Evolutionary conservation across 2,888 invertebrate genomes (phyloP).

Genomic region (Schizotus pectinicornis): DNA sequence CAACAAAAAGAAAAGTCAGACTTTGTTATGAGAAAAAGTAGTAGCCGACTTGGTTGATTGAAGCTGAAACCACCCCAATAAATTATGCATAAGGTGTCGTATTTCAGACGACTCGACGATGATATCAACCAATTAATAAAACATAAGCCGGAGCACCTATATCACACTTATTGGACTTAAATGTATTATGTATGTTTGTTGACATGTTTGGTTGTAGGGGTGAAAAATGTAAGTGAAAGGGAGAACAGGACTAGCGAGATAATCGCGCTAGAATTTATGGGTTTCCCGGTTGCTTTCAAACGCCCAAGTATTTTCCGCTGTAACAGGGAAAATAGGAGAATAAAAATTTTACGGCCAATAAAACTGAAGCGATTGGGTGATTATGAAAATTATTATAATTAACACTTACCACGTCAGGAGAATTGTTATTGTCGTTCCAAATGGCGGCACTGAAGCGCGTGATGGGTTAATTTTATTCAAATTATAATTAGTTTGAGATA

Average conservation of each 20-base stretch:
- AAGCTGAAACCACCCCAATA: not conserved
- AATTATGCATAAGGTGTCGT: not conserved
- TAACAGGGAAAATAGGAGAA: too few relatives aligned
- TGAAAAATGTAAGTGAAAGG: not conserved
- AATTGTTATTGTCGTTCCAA: too few relatives aligned
- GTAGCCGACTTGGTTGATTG: not conserved
- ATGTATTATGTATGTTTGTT: constrained; percentile 3
- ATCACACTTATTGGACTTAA: not conserved
- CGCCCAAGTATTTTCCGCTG: too few relatives aligned
- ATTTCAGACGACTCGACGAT: not conserved
- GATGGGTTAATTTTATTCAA: too few relatives aligned
- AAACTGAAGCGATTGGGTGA: too few relatives aligned
- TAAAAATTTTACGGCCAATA: too few relatives aligned
- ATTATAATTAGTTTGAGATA: too few relatives aligned
- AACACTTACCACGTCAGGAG: too few relatives aligned
- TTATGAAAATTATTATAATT: too few relatives aligned
- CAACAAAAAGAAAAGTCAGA: not conserved
- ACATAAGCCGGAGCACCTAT: not conserved
- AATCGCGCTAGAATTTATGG: too few relatives aligned
- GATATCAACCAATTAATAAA: not conserved
- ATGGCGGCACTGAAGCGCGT: too few relatives aligned
- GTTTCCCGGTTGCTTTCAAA: too few relatives aligned
- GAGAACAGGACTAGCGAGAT: not conserved
- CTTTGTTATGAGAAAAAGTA: not conserved
- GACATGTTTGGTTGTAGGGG: not conserved